Base-by-base conservation (phyloP, 2,888 invertebrate species). In the Pristionchus fissidentatus region DNA sequence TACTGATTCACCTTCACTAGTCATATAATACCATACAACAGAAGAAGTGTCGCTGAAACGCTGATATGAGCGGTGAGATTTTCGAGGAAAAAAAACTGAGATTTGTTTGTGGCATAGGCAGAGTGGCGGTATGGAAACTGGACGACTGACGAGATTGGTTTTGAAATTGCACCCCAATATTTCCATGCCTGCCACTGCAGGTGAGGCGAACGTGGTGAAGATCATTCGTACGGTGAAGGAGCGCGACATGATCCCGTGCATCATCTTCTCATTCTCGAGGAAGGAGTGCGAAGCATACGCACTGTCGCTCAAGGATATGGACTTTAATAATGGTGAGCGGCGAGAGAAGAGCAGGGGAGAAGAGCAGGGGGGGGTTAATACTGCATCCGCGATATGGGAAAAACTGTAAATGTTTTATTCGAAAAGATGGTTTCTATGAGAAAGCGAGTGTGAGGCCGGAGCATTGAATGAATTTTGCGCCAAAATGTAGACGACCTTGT, bases 191-290 rank as follows among this genome's bases (percentile, higher is more conserved):
- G n/a, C 15, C 35, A 46, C 87, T 88, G 75, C 90, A 93, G 94
- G 93, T 60, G 93, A 93, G 82, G 95, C 96, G 0, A 97, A 97
- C 92, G 97, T 97, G 89, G 97, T 96, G 92, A 98, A 98, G 94
- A 96, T 99, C 86, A 96, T 99, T 32, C 97, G 98, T 93, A 98
- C 99, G 96, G 97, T 99, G 60, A 97, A 98, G 96, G 98, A 99
- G 92, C 94, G 97, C 38, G 97, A 97, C 93, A 97, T 98, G 93
- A 97, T 98, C 0, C 99, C 99, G 0, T 97, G 98, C 4, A 99
- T 99, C 89, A 96, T 98, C 84, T 99, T 99, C 94, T 98, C 98
- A 92, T 99, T 99, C 93, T 97, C 97, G 91, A 97, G 98, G 92
- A 98, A 97, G 92, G 98, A 99, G 89, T 99, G 99, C 92, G 99